Evolutionary conservation across 2,888 invertebrate species (phyloP).

Genomic region (Labia minor): DNA sequence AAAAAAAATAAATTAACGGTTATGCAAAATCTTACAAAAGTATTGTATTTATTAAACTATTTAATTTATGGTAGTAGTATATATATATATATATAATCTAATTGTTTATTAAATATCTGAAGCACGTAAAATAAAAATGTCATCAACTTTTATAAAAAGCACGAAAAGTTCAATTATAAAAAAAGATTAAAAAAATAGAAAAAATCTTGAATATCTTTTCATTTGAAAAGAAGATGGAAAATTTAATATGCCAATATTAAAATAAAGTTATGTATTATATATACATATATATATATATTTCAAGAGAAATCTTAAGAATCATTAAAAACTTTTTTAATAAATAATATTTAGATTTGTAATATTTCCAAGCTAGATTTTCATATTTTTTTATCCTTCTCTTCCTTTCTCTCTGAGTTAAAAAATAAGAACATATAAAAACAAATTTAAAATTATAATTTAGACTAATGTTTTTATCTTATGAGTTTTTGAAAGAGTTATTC

Average conservation of each 20-base stretch:
- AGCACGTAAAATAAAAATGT: too few relatives aligned
- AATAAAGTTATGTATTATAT: background rate
- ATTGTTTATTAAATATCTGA: too few relatives aligned
- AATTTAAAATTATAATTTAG: constrained; percentile 13
- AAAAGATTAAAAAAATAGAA: too few relatives aligned
- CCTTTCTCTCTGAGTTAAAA: background rate
- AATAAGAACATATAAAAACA: background rate
- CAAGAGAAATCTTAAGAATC: constrained; percentile 4
- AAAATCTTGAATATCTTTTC: too few relatives aligned
- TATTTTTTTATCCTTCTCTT: background rate
- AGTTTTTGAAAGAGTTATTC: constrained; percentile 8
- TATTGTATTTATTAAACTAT: too few relatives aligned
- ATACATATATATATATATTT: too few relatives aligned
- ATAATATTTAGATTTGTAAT: constrained; percentile 7
- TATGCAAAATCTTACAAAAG: too few relatives aligned
- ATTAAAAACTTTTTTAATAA: constrained; percentile 13
- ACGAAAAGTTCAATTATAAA: too few relatives aligned
- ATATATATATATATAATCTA: too few relatives aligned
- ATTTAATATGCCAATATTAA: constrained; percentile 13
- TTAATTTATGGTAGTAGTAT: too few relatives aligned
- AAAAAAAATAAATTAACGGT: too few relatives aligned
- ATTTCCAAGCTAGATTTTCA: constrained; percentile 1
- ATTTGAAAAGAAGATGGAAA: background rate
- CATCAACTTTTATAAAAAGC: too few relatives aligned
- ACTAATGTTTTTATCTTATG: constrained; percentile 13